Conservation (phyloP, 2,888 invertebrate species). For the Rhodophaea formosa region DNA sequence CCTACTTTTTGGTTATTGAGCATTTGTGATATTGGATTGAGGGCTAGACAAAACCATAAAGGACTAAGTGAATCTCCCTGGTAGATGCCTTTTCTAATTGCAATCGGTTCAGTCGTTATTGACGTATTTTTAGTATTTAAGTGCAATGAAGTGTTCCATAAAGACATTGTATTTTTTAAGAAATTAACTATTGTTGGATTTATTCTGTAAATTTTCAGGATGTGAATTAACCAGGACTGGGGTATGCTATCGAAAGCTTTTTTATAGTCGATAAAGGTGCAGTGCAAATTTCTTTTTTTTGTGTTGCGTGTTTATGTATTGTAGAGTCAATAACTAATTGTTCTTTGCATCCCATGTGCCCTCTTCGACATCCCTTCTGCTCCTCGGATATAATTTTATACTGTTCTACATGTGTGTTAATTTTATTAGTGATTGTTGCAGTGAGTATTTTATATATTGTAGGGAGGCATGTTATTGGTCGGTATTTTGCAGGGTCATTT, state of each 20-base stretch:
- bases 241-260: background rate
- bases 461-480: background rate
- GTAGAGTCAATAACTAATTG: no score
- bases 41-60: conserved; percentile 3
- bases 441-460: no score
- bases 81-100: no score
- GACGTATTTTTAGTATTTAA: no score
- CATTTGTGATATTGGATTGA: conserved; percentile 21
- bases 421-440: background rate
- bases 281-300: no score
- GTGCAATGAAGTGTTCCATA: background rate
- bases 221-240: background rate
- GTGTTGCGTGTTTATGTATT: no score
- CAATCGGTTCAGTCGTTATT: no score
- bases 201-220: background rate
- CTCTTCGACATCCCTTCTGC: no score
- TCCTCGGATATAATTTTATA: background rate
- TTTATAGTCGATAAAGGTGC: no score
- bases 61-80: no score
- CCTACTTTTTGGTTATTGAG: background rate
- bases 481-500: background rate
- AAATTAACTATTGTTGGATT: background rate
- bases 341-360: no score
- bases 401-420: background rate
- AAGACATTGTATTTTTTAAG: background rate